Base-by-base conservation (phyloP, 1,140 invertebrate genomes). In the Nasonia giraulti region DNA sequence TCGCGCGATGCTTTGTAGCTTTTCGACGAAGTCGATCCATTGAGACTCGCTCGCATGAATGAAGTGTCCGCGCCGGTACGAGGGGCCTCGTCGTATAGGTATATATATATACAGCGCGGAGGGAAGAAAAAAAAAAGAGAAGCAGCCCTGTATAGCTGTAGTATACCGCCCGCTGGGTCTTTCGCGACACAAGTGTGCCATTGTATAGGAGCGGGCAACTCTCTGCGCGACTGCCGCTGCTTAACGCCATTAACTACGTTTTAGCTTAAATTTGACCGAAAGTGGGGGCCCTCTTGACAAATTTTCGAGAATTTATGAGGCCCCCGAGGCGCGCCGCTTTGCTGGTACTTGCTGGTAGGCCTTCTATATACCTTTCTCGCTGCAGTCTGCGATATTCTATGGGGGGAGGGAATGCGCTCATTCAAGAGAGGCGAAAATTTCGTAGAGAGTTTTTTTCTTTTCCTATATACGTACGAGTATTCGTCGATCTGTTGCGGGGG, bases 191-290 rank as follows among this genome's bases (percentile, higher is more conserved):
- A 92, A 92, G 91, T 92, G 91, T 91, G 84, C 88, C 87, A 92
- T 92, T 92, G 91, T 92, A 37, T 92, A 37, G 33, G 85, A 79
- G 23, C 37, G 40, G 37, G 40, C n/a, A 66, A n/a, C 27, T 27
- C 27, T 27, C 27, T 27, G 27, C 27, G 27, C 27, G 20, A n/a
- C 85, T 40, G 68, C 20, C 33, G 87, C 88, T 91, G 87, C 89
- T 92, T 91, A 92, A 91, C 89, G 88, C 90, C 90, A 92, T 92
- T 91, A 92, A 92, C 91, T 91, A 91, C 89, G 86, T 91, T 92
- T 91, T 91, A 92, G 91, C 90, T 92, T 92, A 91, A 92, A 91
- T 92, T 92, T 91, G 88, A 87, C 87, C 88, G 83, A 90, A 89
- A 89, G 89, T 88, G 89, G 90, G 83, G 87, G 86, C 87, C 86